A percentile compares a stretch with the other conserved stretches of the same genome.
phyloP scores from a whole-genome alignment of 2,797 vertebrate genomes.

The Enteromius viviparus region DNA sequence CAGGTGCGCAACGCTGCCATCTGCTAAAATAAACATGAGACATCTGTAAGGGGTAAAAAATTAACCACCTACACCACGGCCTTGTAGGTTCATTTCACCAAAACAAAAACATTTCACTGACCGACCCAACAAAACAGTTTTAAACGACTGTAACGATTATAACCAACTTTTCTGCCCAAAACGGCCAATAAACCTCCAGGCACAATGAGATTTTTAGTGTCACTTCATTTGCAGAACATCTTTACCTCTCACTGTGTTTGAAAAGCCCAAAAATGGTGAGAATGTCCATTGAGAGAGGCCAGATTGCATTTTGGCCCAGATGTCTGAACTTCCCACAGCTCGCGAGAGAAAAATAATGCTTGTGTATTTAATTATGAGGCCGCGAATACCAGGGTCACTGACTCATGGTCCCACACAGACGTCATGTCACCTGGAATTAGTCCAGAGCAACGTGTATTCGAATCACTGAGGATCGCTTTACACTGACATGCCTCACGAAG shows the following conservation, averaged over 20 bases:
- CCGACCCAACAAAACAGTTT: slow-evolving; percentile 17
- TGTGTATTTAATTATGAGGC: slow-evolving; percentile 53
- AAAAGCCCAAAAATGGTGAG: slow-evolving; percentile 21
- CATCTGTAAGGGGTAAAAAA: background rate
- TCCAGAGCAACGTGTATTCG: slow-evolving; percentile 67
- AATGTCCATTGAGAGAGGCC: slow-evolving; percentile 24
- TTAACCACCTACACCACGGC: slow-evolving; percentile 2
- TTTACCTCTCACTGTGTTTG: slow-evolving; percentile 15
- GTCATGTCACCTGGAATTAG: slow-evolving; percentile 67
- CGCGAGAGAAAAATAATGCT: slow-evolving; percentile 37
- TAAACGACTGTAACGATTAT: background rate
- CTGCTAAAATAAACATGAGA: slow-evolving; percentile 14
- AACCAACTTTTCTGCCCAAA: background rate
- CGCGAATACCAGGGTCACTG: slow-evolving; percentile 43
- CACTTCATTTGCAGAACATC: slow-evolving; percentile 40
- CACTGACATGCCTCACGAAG: slow-evolving; percentile 43
- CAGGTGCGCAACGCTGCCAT: background rate
- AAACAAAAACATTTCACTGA: slow-evolving; percentile 20
- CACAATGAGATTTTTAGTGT: slow-evolving; percentile 9
- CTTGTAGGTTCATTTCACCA: background rate
- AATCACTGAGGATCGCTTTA: slow-evolving; percentile 67
- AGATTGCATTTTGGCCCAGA: slow-evolving; percentile 24
- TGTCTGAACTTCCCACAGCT: slow-evolving; percentile 21
- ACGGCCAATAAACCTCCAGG: background rate
- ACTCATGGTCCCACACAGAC: slow-evolving; percentile 64